Base-by-base conservation (phyloP, 2,113 vertebrate species). In the Brienomyrus brachyistius region DNA sequence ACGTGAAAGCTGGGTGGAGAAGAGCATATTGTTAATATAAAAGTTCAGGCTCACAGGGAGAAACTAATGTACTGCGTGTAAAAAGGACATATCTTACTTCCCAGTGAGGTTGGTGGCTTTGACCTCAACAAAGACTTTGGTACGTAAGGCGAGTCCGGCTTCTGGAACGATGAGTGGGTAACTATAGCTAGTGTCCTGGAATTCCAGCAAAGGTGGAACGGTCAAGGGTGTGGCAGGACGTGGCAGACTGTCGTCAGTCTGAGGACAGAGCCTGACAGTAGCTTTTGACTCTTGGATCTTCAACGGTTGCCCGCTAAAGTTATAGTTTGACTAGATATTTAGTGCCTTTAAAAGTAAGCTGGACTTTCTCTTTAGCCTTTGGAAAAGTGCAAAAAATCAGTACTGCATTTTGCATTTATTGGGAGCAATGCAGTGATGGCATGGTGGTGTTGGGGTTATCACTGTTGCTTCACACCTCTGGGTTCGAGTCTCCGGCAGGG, bases 81-180 rank as follows among this genome's bases (percentile, higher is more conserved):
- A n/a, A n/a, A 85, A 86, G 11, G 23, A 50, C 45, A 86, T 47
- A 27, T 48, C 95, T 94, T 94, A 97, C 96, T 95, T 96, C 90
- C 95, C 95, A 45, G 95, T 96, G 43, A 97, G 94, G 91, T 96
- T 96, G 8, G 89, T 90, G 48, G 95, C 94, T 59, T 94, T 93
- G 47, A 97, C 95, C 89, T 95, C 93, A 82, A 96, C 95, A 51
- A 93, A 96, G 89, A 97, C 50, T 56, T 86, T 93, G 17, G 91
- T 93, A 43, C 93, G 91, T 17, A 96, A 93, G 10, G 91, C 90
- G 66, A 97, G 92, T 1, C 96, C 96, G 13, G 85, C 89, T 8
- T 93, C 23, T 31, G 95, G 95, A 4, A 94, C 89, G 8, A 92
- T 85, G 89, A 96, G 90, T 0, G 92, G 93, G 43, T 90, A 27